Conservation (phyloP, 1,140 invertebrate genomes). For the Antheraea pernyi region DNA sequence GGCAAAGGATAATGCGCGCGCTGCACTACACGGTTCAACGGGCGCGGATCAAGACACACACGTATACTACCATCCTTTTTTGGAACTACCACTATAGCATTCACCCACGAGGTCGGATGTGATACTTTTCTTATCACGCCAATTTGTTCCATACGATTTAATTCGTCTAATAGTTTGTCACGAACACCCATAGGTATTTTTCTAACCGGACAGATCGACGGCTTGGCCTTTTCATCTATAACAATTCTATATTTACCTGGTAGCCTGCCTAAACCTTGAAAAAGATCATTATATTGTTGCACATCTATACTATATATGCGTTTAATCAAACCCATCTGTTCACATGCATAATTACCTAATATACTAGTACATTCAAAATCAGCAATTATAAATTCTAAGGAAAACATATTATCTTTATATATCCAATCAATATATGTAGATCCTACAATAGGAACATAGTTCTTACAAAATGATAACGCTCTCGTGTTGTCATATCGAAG, state of each 20-base stretch:
- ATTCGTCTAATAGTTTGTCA: slow-evolving; percentile 20
- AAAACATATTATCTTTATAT: slow-evolving; percentile 7
- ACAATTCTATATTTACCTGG: slow-evolving; percentile 25
- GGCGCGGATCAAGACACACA: slow-evolving; percentile 29
- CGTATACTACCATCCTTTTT: slow-evolving; percentile 26
- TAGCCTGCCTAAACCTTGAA: slow-evolving; percentile 19
- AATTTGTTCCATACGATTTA: slow-evolving; percentile 19
- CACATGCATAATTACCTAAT: slow-evolving; percentile 11
- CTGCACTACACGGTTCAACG: slow-evolving; percentile 23
- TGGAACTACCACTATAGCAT: slow-evolving; percentile 25
- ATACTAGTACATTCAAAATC: slow-evolving; percentile 14
- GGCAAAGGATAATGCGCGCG: slow-evolving; percentile 31
- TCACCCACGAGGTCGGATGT: slow-evolving; percentile 21
- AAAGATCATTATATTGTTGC: slow-evolving; percentile 12
- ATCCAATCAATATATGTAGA: neutral
- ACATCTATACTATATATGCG: slow-evolving; percentile 16
- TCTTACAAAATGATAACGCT: slow-evolving; percentile 18
- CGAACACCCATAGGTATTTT: slow-evolving; percentile 24
- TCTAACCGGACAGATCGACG: slow-evolving; percentile 16
- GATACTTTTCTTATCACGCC: slow-evolving; percentile 20
- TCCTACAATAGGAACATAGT: slow-evolving; percentile 19
- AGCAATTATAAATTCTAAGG: slow-evolving; percentile 17
- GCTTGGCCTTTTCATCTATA: slow-evolving; percentile 14
- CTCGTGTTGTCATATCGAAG: neutral
- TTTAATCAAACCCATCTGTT: too few species aligned